These are phyloP conservation scores for Taenioides sp. DNA, from an alignment of 2,797 vertebrate genomes.

Conservation along the genomic window DNA sequence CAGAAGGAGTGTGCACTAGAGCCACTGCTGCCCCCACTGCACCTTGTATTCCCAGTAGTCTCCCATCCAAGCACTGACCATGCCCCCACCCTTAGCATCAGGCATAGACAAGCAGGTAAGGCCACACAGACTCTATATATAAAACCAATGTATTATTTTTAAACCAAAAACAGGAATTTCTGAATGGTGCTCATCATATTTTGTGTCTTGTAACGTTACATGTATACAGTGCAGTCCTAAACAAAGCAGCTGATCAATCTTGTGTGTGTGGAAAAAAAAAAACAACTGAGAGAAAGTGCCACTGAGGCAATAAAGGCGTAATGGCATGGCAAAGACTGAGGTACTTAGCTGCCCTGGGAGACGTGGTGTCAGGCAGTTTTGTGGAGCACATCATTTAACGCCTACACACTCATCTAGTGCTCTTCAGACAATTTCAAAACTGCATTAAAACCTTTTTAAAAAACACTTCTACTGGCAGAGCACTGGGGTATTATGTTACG, in stretches of 20 bases:
- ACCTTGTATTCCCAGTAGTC: too few relatives aligned
- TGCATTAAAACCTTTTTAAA: slow-evolving; percentile 75
- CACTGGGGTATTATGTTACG: slow-evolving; percentile 49
- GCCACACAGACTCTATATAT: too few relatives aligned
- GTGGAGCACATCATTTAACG: slow-evolving; percentile 68
- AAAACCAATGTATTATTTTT: neutral
- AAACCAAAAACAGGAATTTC: neutral
- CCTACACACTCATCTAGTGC: slow-evolving; percentile 68
- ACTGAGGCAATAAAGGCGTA: slow-evolving; percentile 33
- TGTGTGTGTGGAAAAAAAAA: slow-evolving; percentile 29
- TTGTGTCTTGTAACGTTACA: neutral
- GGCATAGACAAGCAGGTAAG: too few relatives aligned
- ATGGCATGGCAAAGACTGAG: slow-evolving; percentile 58
- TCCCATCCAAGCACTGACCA: too few relatives aligned
- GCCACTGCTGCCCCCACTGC: too few relatives aligned
- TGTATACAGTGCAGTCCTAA: neutral
- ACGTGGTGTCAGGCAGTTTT: slow-evolving; percentile 65
- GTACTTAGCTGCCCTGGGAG: slow-evolving; percentile 69
- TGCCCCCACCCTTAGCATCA: too few relatives aligned
- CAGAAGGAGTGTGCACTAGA: too few relatives aligned
- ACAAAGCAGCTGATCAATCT: slow-evolving; percentile 32
- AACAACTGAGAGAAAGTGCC: slow-evolving; percentile 13
- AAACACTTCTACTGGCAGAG: slow-evolving; percentile 61
- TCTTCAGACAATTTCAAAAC: slow-evolving; percentile 72
- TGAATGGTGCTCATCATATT: neutral